Evolutionary conservation across 1,140 invertebrate genomes (phyloP).

Genomic region (Hylyphantes graminicola): DNA sequence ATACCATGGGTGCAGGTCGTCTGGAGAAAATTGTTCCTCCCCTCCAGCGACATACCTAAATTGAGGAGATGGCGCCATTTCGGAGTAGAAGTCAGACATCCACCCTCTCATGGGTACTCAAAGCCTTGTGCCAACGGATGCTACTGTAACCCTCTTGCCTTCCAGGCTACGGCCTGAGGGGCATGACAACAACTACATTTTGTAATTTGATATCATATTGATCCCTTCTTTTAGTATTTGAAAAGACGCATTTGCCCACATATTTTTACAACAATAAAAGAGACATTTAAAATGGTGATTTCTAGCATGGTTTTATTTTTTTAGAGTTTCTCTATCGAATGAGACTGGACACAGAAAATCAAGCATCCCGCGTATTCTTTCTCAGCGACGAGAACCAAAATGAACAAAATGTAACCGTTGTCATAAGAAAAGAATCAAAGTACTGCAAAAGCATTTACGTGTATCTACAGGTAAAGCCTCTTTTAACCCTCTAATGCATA

Average conservation of each 20-base stretch:
- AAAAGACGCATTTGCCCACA: too few relatives aligned
- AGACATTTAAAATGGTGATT: background rate
- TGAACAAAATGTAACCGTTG: slow-evolving; percentile 72
- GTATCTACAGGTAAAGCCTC: slow-evolving; percentile 73
- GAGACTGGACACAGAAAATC: slow-evolving; percentile 78
- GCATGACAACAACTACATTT: background rate
- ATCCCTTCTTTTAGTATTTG: background rate
- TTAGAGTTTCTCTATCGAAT: slow-evolving; percentile 78
- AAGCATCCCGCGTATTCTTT: slow-evolving; percentile 66
- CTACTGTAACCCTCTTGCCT: background rate
- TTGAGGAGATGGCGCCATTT: too few relatives aligned
- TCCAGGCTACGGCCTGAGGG: background rate
- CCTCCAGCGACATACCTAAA: too few relatives aligned
- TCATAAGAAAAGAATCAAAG: slow-evolving; percentile 70
- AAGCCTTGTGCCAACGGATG: too few relatives aligned
- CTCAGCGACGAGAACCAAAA: slow-evolving; percentile 52
- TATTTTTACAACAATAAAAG: too few relatives aligned
- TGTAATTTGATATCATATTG: too few relatives aligned
- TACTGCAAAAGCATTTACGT: slow-evolving; percentile 74
- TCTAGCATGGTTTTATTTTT: background rate
- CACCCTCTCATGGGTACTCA: too few relatives aligned
- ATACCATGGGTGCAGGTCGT: too few relatives aligned
- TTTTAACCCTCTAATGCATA: too few relatives aligned
- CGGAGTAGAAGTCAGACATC: too few relatives aligned
- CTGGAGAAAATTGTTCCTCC: too few relatives aligned